Evolutionary conservation across 1,140 invertebrate species (phyloP).

Genomic region (Heliconius nattereri): DNA sequence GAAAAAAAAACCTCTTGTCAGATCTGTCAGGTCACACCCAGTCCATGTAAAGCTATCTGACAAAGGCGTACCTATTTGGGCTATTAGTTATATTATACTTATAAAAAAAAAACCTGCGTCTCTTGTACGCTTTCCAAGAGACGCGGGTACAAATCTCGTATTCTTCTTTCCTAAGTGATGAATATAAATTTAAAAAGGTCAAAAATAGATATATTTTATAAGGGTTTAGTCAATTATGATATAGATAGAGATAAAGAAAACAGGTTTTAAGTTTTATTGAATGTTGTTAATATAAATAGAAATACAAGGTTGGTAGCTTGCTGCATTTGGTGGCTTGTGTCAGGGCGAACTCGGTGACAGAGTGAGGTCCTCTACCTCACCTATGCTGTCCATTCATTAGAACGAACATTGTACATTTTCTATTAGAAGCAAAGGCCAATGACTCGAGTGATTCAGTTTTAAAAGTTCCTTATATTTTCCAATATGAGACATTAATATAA

Average conservation of each 20-base stretch:
- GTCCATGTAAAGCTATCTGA: constrained; percentile 44
- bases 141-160: too few species aligned
- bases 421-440: constrained; percentile 49
- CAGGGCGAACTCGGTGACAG: constrained; percentile 55
- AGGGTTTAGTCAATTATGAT: constrained; percentile 41
- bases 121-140: too few species aligned
- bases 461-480: constrained; percentile 19
- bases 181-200: too few species aligned
- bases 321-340: constrained; percentile 79
- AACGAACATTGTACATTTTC: constrained; percentile 21
- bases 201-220: constrained; percentile 27
- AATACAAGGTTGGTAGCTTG: constrained; percentile 73
- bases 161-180: neutral
- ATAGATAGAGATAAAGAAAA: constrained; percentile 51
- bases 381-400: constrained; percentile 57
- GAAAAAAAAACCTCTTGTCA: constrained; percentile 21
- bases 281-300: constrained; percentile 67
- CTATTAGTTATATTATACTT: constrained; percentile 27
- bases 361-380: constrained; percentile 41
- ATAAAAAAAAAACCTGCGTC: too few species aligned
- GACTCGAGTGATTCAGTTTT: constrained; percentile 60
- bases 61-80: constrained; percentile 24
- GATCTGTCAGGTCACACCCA: constrained; percentile 38
- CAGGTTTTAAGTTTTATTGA: constrained; percentile 51
- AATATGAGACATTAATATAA: neutral